Evolutionary conservation across 2,888 invertebrate genomes (phyloP), one percentile per base, ranked within the genome.

Genomic region (Apoderus coryli): DNA sequence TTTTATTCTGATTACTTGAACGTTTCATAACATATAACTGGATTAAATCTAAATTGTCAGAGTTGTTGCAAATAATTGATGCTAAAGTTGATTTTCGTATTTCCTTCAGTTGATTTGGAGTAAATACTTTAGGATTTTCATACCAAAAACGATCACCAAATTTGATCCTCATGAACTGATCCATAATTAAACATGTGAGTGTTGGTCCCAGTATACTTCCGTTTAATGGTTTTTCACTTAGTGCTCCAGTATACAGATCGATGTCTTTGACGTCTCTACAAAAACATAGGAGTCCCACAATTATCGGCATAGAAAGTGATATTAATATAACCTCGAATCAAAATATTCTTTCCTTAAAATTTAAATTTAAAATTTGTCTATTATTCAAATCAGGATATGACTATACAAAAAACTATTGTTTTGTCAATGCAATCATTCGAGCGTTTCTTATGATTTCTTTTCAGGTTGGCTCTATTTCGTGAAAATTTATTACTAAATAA

Each of bases 101-200:
- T 56, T 89, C 82, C 0, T 61, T 57, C 10, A 92, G 59, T 67
- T 93, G 92, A 22, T 69, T 76, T 71, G 59, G 48, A 2, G 71
- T 71, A 45, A 86, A 86, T 3, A 68, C 68, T 36, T 76, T 67
- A 1, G 67, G 65, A 16, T 74, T 74, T 55, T 92, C 90, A 50
- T 89, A 90, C 85, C 88, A 92, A 61, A 72, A 84, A 26, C 88
- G 64, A 58, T 92, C 92, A 0, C 82, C 90, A 23, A 62, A 54
- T 60, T 85, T 84, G 14, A 86, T 54, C 27, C 85, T 61, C 10
- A 74, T 55, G 60, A 90, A 92, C 61, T 92, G 90, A 59, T 85
- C 81, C 0, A 78, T 68, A 26, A 92, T 63, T 37, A 92, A 63
- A 48, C 90, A 92, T 10, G 75, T 77, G 31, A 89, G 70, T 2